Percentiles rank a stretch among this genome's conserved stretches.
phyloP scores from a whole-genome alignment of 2,888 invertebrate species.

The Stramonita haemastoma region DNA sequence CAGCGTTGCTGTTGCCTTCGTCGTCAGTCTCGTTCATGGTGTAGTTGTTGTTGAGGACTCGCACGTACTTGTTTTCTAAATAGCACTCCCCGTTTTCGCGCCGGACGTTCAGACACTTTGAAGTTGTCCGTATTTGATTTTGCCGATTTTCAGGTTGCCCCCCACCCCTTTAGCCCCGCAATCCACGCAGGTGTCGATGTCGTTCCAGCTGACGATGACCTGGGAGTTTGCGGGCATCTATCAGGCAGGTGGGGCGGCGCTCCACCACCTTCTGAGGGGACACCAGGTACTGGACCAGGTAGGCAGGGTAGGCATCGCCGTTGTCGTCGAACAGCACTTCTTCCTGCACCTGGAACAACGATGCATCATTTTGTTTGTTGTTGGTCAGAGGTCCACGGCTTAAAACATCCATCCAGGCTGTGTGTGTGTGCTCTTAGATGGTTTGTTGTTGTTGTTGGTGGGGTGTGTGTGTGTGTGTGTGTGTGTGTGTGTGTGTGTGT shows the following conservation, averaged over 20 bases:
- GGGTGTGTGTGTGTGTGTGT: no score
- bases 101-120: constrained; percentile 49
- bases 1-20: not conserved
- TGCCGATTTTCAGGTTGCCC: constrained; percentile 58
- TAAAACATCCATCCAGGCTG: not conserved
- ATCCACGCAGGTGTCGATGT: constrained; percentile 11
- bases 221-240: constrained; percentile 5
- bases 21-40: not conserved
- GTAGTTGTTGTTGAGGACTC: constrained; percentile 56
- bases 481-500: no score
- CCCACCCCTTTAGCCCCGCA: constrained; percentile 42
- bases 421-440: no score
- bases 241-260: constrained; percentile 19
- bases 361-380: not conserved
- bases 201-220: constrained; percentile 19
- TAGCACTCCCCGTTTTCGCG: constrained; percentile 50
- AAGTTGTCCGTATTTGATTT: constrained; percentile 52
- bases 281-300: constrained; percentile 31
- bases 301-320: constrained; percentile 2
- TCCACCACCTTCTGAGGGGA: not conserved
- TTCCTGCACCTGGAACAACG: not conserved
- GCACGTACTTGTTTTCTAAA: constrained; percentile 58
- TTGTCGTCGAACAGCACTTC: constrained; percentile 24
- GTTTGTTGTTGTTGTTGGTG: no score
- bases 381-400: not conserved